These are phyloP conservation scores for Julus scanicus DNA, from an alignment of 2,888 invertebrate genomes.

Conservation along the genomic window DNA sequence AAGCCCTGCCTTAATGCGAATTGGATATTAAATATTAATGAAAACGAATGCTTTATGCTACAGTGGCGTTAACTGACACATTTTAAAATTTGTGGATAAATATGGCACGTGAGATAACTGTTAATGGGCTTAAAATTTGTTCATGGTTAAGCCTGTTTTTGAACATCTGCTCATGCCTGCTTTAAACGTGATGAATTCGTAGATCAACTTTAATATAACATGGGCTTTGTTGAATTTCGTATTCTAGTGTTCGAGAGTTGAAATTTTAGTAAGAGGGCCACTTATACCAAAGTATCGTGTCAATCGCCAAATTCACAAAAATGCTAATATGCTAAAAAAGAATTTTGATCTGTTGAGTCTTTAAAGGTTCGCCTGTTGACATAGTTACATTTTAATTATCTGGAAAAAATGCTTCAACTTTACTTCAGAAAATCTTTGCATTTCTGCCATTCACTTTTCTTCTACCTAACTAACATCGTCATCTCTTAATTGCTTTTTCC, in stretches of 20 bases:
- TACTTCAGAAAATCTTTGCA: neutral
- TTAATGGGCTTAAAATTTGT: neutral
- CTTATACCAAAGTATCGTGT: no score
- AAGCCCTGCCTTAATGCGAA: neutral
- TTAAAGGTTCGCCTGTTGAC: no score
- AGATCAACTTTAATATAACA: neutral
- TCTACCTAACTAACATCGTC: neutral
- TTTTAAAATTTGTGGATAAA: neutral
- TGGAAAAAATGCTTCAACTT: neutral
- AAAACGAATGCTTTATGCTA: neutral
- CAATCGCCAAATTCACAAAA: no score
- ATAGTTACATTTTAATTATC: neutral
- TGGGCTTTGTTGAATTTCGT: neutral
- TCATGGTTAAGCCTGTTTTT: neutral
- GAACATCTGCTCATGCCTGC: neutral
- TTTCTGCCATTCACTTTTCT: no score
- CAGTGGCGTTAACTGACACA: neutral
- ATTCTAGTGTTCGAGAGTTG: no score
- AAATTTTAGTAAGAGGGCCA: no score
- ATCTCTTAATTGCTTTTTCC: neutral
- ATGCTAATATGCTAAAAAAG: no score
- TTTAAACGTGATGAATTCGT: neutral
- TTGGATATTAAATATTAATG: conserved; percentile 31
- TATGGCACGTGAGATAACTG: neutral
- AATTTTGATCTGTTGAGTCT: no score